phyloP scores from a whole-genome alignment of 2,113 vertebrate species.

The Apeltes quadracus region DNA sequence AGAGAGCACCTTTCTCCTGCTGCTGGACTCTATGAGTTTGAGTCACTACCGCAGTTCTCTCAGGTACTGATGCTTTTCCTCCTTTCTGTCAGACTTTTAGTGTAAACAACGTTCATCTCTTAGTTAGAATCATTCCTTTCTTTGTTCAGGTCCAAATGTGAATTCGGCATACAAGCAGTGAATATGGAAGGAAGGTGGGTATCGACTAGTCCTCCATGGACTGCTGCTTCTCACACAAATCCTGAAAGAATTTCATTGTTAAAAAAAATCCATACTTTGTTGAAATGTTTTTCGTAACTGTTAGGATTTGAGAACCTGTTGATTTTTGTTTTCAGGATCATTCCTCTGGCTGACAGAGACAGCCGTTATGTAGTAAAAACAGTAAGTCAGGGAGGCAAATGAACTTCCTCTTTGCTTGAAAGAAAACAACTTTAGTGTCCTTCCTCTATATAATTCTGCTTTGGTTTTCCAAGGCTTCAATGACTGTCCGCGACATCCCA shows the following conservation, averaged over 20 bases:
- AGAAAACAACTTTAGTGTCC: not conserved
- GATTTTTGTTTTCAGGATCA: slow-evolving; percentile 77
- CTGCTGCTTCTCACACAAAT: not conserved
- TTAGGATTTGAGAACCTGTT: not conserved
- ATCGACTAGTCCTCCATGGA: not conserved
- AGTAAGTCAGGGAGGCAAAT: slow-evolving; percentile 76
- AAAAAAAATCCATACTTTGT: not conserved
- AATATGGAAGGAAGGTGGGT: slow-evolving; percentile 91
- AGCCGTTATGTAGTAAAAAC: slow-evolving; percentile 89
- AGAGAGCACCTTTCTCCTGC: slow-evolving; percentile 82
- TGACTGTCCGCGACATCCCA: slow-evolving; percentile 90
- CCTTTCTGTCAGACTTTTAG: not conserved
- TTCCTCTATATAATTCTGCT: not conserved
- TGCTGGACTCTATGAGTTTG: slow-evolving; percentile 81
- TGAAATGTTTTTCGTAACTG: not conserved
- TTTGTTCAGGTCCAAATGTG: slow-evolving; percentile 83
- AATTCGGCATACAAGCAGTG: slow-evolving; percentile 92
- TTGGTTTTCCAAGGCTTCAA: slow-evolving; percentile 80
- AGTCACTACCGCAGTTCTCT: slow-evolving; percentile 83
- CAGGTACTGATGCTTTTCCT: slow-evolving; percentile 72
- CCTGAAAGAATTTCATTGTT: not conserved
- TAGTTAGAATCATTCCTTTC: not conserved
- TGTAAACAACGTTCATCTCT: not conserved
- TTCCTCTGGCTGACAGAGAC: slow-evolving; percentile 84
- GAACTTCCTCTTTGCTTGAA: not conserved